Conservation (phyloP, 2,113 vertebrate genomes). For the Saiga tatarica region DNA sequence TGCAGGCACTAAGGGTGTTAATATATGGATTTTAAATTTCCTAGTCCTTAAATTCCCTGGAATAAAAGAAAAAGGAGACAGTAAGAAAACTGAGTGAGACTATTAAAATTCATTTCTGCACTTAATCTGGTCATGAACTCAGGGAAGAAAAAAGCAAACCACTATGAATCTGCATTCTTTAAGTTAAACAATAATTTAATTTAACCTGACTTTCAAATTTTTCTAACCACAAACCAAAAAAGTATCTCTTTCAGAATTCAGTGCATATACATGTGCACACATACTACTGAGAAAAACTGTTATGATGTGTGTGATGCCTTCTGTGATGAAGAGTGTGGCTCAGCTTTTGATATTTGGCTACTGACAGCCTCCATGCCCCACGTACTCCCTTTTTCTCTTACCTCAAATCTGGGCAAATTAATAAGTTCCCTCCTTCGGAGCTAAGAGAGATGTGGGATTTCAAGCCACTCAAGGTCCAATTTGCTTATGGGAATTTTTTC, state of each 20-base stretch:
- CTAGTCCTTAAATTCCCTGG: neutral
- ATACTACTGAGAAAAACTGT: neutral
- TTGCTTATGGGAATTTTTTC: neutral
- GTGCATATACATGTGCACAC: no score
- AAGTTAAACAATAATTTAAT: neutral
- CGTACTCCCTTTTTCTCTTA: neutral
- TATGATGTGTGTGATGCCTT: neutral
- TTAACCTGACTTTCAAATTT: neutral
- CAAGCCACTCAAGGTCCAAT: no score
- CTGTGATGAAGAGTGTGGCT: neutral
- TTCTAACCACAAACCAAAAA: neutral
- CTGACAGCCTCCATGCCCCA: no score
- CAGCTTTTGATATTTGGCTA: neutral
- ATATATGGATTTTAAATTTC: neutral
- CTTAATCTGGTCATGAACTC: constrained; percentile 27
- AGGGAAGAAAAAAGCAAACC: neutral
- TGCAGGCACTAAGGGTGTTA: neutral
- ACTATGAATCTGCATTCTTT: neutral
- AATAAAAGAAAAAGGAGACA: constrained; percentile 8
- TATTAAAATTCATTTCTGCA: constrained; percentile 18
- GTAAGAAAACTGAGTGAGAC: neutral
- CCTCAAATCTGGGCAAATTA: neutral
- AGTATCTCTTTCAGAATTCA: neutral
- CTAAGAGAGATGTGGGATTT: neutral
- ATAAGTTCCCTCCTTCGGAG: neutral